Evolutionary conservation across 2,797 vertebrate genomes (phyloP).

Genomic region (Spondyliosoma cantharus): DNA sequence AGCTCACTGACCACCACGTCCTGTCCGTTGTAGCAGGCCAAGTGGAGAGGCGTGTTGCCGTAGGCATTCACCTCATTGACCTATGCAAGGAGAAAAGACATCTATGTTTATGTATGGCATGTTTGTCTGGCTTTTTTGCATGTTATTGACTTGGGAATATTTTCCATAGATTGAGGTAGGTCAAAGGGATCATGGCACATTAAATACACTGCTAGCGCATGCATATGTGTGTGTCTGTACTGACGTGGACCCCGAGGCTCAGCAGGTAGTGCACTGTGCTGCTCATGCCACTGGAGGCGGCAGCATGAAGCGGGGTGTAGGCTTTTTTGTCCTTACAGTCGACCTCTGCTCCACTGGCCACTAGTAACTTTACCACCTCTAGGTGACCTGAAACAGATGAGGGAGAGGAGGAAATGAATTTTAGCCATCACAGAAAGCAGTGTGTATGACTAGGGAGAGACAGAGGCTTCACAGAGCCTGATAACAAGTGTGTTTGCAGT

Average conservation of each 20-base stretch:
- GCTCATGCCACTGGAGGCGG: conserved; percentile 96
- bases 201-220: neutral
- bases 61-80: conserved; percentile 95
- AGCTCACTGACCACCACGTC: conserved; percentile 97
- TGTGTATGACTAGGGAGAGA: neutral
- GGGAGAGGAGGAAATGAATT: neutral
- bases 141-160: conserved; percentile 4
- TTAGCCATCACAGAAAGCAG: neutral
- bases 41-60: conserved; percentile 94
- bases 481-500: neutral
- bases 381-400: conserved; percentile 87
- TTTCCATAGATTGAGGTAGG: neutral
- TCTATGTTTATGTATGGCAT: neutral
- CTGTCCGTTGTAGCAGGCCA: conserved; percentile 97
- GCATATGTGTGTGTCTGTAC: conserved; percentile 56
- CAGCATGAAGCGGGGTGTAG: conserved; percentile 95
- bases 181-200: neutral
- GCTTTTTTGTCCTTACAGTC: conserved; percentile 98
- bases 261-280: conserved; percentile 95
- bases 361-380: conserved; percentile 94
- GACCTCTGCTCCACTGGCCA: conserved; percentile 93
- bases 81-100: conserved; percentile 72
- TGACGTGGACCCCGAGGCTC: conserved; percentile 93
- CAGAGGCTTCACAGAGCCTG: neutral
- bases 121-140: neutral